Base-by-base conservation (phyloP, 2,113 vertebrate genomes). In the Jacana jacana region DNA sequence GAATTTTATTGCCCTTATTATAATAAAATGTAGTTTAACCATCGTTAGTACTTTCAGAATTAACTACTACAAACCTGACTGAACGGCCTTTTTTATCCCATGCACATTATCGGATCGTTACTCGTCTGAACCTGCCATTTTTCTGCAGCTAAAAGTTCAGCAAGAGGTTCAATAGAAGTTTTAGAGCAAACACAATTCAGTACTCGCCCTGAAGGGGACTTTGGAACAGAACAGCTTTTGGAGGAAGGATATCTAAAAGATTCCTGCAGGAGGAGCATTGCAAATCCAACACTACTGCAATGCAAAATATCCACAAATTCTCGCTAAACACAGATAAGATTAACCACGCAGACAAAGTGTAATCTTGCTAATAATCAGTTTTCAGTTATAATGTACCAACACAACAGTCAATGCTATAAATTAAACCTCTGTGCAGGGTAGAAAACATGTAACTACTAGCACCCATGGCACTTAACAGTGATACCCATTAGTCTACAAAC, bases 1-100 rank as follows among this genome's bases (percentile, higher is more conserved):
- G 70, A 82, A 86, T 70, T 94, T 91, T 94, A 96, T 20, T 77
- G 39, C 44, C 44, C 35, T 48, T 87, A 87, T 52, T 89, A 69
- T 57, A 89, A 94, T 88, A 81, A 97, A 93, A 94, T 65, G 78
- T 40, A 89, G 88, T 82, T 93, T 93, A 87, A 94, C 81, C 92
- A 80, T 88, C n/a, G 10, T 57, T 94, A 76, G 88, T 95, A 52
- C 93, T 94, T 95, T 72, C 88, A 96, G 75, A 89, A 91, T 95
- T 96, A 95, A 94, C 75, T 86, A 81, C 87, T 76, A 82, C 66
- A 82, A 96, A 88, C 71, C 76, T 37, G 63, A 54, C 66, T 86
- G 82, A 94, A 72, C 0, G 24, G 88, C 49, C 57, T 86, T 88
- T 91, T 95, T 94, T 88, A 96, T 88, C 88, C 95, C 76, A 57